These are phyloP conservation scores for Opisthograptis luteolata DNA, from an alignment of 2,888 invertebrate genomes.

Conservation along the genomic window DNA sequence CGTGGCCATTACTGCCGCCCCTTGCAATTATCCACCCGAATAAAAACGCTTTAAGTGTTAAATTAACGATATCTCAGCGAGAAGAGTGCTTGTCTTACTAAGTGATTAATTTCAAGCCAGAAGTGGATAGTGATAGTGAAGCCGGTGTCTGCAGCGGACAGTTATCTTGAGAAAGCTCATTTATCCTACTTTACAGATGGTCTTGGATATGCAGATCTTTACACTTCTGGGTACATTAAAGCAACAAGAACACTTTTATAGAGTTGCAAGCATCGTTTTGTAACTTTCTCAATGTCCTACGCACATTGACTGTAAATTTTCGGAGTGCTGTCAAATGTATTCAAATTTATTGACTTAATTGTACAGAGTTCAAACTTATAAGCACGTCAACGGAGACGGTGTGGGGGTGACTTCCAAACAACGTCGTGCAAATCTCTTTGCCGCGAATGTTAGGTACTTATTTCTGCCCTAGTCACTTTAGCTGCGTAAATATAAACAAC, in stretches of 20 bases:
- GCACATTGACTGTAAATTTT: slow-evolving; percentile 24
- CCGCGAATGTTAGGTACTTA: slow-evolving; percentile 64
- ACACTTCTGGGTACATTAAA: slow-evolving; percentile 9
- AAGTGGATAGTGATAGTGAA: slow-evolving; percentile 54
- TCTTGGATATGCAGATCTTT: slow-evolving; percentile 27
- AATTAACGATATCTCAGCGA: slow-evolving; percentile 80
- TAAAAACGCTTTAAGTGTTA: slow-evolving; percentile 83
- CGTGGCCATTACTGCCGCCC: slow-evolving; percentile 75
- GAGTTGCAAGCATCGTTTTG: slow-evolving; percentile 21
- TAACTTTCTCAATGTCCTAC: slow-evolving; percentile 19
- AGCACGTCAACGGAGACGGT: slow-evolving; percentile 26
- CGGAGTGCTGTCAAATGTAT: too few species aligned
- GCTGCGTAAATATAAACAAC: slow-evolving; percentile 76
- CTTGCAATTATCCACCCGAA: slow-evolving; percentile 81
- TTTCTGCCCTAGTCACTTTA: slow-evolving; percentile 69
- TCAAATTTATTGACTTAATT: too few species aligned
- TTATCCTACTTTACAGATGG: slow-evolving; percentile 45
- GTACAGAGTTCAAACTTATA: too few species aligned
- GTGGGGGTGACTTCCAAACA: slow-evolving; percentile 42
- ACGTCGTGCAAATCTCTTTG: slow-evolving; percentile 53
- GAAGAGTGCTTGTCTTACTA: slow-evolving; percentile 71
- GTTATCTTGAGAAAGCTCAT: slow-evolving; percentile 47
- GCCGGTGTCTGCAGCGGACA: slow-evolving; percentile 44
- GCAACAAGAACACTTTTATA: slow-evolving; percentile 18
- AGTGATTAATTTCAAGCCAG: slow-evolving; percentile 73